Base-by-base conservation (phyloP, 2,797 vertebrate species). In the Gadopsis bispinosus region DNA sequence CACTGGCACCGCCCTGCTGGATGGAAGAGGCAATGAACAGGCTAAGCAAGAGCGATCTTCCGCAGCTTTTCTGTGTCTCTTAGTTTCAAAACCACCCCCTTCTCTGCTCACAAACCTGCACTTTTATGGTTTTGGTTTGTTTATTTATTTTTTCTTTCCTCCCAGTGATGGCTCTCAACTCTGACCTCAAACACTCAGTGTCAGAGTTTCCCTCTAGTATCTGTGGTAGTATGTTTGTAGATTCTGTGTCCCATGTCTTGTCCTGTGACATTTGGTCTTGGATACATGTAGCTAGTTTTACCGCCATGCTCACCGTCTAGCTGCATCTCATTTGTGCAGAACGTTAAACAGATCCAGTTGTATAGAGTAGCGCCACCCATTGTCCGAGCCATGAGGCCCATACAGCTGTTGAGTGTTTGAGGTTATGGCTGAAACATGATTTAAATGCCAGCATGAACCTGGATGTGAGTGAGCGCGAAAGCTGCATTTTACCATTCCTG, bases 21-120 rank as follows among this genome's bases (percentile, higher is more conserved):
- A 95, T 92, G 92, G 95, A 96, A 94, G 95, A 95, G 94, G 93
- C 94, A 94, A 92, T 94, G 88, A 92, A 94, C 93, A 95, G 94
- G 94, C 94, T 95, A 95, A 95, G 94, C 92, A 93, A 94, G 82
- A 92, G 90, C 84, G 71, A 93, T 89, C 91, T 83, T 86, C 81
- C 55, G 78, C 87, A 88, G 89, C 87, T 93, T 92, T 77, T 91
- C 83, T 87, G 69, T 88, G 63, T 90, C 88, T 89, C 69, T 68
- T 77, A 78, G 85, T 89, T 90, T 84, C 35, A 51, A 77, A 84
- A 63, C 84, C 60, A 79, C 66, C 69, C 69, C 75, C 65, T 73
- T 37, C 82, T 82, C 75, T 55, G 12, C 85, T 88, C 87, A 79
- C 75, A 48, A 77, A 60, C 84, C 89, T 80, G 77, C 90, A 88